phyloP scores from a whole-genome alignment of 2,113 vertebrate species.

The Istiophorus platypterus region DNA sequence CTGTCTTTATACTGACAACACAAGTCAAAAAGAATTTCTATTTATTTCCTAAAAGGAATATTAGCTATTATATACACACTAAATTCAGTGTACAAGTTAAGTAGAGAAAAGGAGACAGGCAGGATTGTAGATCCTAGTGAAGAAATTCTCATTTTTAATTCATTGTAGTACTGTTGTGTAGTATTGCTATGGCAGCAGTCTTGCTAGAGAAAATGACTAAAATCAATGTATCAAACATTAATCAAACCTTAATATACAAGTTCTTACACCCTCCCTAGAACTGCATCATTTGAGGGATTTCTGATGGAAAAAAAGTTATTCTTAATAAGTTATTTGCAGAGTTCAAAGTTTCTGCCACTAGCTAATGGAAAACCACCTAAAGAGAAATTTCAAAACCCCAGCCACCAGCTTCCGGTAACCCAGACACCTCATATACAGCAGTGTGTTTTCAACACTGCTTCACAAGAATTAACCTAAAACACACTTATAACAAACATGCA shows the following conservation, averaged over 20 bases:
- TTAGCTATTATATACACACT: not conserved
- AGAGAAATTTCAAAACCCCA: constrained; percentile 12
- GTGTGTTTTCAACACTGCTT: not conserved
- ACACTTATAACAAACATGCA: not conserved
- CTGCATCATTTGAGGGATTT: not conserved
- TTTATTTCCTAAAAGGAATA: not conserved
- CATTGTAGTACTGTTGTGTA: not conserved
- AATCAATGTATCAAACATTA: not conserved
- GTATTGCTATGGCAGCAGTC: not conserved
- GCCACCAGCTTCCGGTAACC: not conserved
- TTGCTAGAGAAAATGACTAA: not conserved
- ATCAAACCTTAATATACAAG: not conserved
- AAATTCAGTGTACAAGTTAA: not conserved
- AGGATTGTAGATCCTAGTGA: not conserved
- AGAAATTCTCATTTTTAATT: not conserved
- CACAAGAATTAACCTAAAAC: not conserved
- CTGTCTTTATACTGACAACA: not conserved
- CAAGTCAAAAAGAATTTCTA: not conserved
- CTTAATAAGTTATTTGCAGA: constrained; percentile 28
- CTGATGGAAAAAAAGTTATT: not conserved
- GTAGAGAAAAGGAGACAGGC: not conserved
- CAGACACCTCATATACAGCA: not conserved
- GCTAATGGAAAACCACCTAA: constrained; percentile 30
- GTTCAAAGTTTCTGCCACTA: not conserved
- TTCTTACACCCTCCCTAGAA: not conserved